A percentile compares a stretch with the other conserved stretches of the same genome.
Evolutionary conservation across 2,888 invertebrate species (phyloP).

Genomic region (Mythimna impura): DNA sequence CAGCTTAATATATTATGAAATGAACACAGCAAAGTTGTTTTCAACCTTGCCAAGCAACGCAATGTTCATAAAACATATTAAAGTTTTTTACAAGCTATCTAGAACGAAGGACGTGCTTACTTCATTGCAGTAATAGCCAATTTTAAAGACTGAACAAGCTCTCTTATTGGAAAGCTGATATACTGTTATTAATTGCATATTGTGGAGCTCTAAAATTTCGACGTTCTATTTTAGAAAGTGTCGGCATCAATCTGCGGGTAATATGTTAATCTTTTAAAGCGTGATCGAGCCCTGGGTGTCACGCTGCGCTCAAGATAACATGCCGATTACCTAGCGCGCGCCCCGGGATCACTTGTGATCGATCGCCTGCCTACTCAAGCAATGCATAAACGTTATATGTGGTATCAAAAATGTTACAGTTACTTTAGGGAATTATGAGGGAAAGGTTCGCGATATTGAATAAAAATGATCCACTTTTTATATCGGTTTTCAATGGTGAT

Average conservation of each 20-base stretch:
- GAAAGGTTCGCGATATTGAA: constrained; percentile 9
- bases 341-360: constrained; percentile 69
- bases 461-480: constrained; percentile 23
- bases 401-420: constrained; percentile 36
- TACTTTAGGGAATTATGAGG: constrained; percentile 32
- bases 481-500: constrained; percentile 15
- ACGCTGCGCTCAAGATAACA: constrained; percentile 75
- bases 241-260: constrained; percentile 74
- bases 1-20: not conserved
- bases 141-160: constrained; percentile 75
- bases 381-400: constrained; percentile 40
- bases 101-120: constrained; percentile 61
- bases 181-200: constrained; percentile 72
- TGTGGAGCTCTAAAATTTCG: constrained; percentile 68
- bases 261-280: constrained; percentile 83
- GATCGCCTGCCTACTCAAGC: constrained; percentile 69
- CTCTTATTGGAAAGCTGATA: constrained; percentile 74
- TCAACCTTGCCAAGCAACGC: not conserved
- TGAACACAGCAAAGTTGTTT: constrained; percentile 4
- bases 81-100: constrained; percentile 41
- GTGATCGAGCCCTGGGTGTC: constrained; percentile 74
- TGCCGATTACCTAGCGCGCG: constrained; percentile 70
- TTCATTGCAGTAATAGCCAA: constrained; percentile 75
- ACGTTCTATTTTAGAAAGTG: constrained; percentile 67
- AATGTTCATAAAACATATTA: constrained; percentile 40